Conservation (phyloP, 35 echinoderm and acorn worm genomes). For the Diadema setosum region DNA sequence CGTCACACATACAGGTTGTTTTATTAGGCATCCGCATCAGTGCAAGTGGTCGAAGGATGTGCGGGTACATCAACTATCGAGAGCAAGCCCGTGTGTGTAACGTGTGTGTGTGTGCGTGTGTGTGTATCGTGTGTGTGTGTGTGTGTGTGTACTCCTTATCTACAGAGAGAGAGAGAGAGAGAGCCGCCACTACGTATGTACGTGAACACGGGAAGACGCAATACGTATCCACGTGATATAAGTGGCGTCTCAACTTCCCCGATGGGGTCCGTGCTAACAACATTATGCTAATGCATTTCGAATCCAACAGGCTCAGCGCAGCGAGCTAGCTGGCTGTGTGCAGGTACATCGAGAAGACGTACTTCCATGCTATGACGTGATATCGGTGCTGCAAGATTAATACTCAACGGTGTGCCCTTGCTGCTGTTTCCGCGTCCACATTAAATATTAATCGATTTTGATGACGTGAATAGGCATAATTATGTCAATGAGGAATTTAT, state of each 20-base stretch:
- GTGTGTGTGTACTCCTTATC: too few relatives aligned
- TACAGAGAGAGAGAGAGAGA: too few relatives aligned
- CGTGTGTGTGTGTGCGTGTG: background rate
- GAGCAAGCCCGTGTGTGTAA: background rate
- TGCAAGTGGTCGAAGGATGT: background rate
- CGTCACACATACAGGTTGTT: background rate
- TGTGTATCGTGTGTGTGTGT: too few relatives aligned
- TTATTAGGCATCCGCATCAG: background rate
- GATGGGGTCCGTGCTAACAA: background rate
- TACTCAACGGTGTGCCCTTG: background rate
- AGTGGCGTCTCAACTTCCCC: background rate
- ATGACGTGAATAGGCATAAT: background rate
- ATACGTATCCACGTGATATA: too few relatives aligned
- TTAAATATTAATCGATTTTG: background rate
- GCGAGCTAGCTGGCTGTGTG: background rate
- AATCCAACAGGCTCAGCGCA: background rate
- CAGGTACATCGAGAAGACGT: too few relatives aligned
- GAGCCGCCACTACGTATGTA: too few relatives aligned
- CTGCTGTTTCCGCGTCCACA: background rate
- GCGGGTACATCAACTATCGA: background rate
- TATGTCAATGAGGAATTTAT: background rate
- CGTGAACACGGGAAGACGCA: too few relatives aligned
- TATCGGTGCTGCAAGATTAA: background rate
- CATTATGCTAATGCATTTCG: background rate
- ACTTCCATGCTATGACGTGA: too few relatives aligned